Evolutionary conservation across 2,888 invertebrate species (phyloP).

Genomic region (Euzophera pinguis): DNA sequence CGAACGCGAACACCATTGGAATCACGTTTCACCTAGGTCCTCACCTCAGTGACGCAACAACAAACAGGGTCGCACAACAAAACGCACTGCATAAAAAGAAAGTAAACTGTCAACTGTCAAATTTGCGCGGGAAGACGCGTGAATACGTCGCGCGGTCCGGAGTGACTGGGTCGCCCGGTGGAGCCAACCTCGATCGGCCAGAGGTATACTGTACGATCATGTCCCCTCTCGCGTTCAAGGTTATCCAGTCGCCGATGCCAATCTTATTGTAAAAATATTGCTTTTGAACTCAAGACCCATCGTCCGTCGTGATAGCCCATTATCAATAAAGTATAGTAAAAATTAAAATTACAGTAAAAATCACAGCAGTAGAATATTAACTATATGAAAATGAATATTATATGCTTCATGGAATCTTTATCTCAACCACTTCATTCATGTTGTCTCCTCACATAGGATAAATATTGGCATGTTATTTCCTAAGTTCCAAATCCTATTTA

Average conservation of each 20-base stretch:
- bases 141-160: slow-evolving; percentile 16
- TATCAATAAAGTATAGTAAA: too few relatives aligned
- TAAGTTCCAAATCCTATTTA: too few relatives aligned
- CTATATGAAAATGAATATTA: too few relatives aligned
- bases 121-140: slow-evolving; percentile 21
- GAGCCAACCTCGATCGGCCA: background rate
- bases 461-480: too few relatives aligned
- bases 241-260: slow-evolving; percentile 3
- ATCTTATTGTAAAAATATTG: slow-evolving; percentile 1
- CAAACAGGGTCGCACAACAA: slow-evolving; percentile 1
- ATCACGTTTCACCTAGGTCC: slow-evolving; percentile 3
- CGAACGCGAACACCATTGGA: background rate
- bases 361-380: too few relatives aligned
- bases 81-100: background rate
- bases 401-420: too few relatives aligned
- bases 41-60: slow-evolving; percentile 2
- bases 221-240: slow-evolving; percentile 11
- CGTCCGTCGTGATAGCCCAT: too few relatives aligned
- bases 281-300: background rate
- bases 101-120: slow-evolving; percentile 20
- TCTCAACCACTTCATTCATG: too few relatives aligned
- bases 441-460: too few relatives aligned
- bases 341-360: too few relatives aligned
- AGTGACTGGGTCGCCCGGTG: background rate
- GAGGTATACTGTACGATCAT: background rate